Base-by-base conservation (phyloP, 2,113 vertebrate species). In the Vulpes lagopus region DNA sequence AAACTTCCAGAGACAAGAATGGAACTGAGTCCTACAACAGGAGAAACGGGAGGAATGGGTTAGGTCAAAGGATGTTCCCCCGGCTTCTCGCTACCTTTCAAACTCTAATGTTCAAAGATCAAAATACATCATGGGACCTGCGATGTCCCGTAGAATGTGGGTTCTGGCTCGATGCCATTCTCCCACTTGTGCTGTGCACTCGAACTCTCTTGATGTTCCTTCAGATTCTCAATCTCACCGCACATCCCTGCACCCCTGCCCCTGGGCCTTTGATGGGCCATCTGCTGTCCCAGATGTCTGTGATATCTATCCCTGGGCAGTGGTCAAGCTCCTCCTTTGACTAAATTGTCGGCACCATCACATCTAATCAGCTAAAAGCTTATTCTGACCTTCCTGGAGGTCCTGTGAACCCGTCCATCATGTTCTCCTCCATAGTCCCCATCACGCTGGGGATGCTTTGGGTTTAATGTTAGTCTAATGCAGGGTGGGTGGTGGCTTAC, bases 221-320 rank as follows among this genome's bases (percentile, higher is more conserved):
- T 38, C 43, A 67, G 16, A 11, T 35, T 27, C 27, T 59, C 76
- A 69, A 16, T 85, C 51, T 76, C 51, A 87, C n/a, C 49, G 0
- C 15, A 11, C 22, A 11, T 22, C 16, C 30, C 3, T 4, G 12
- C 2, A 0, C 30, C 14, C 30, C 7, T n/a, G 32, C 32, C 49
- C 14, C 32, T 1, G 14, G 16, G 12, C 71, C 35, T 43, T 82
- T 49, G 12, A 69, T 8, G 35, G 16, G 51, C 11, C 67, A 35
- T 49, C 51, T 67, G 8, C 23, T 67, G 30, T 17, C 12, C 11
- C 55, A 3, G 15, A 3, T 30, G 30, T 74, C 19, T 11, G 8
- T 17, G 9, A 3, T 43, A 25, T 32, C 67, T 57, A 32, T 74
- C 17, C 10, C 3, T 4, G 35, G 25, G 43, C 12, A n/a, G 1